These are phyloP conservation scores for Baccha elongata DNA, from an alignment of 2,888 invertebrate genomes.

Conservation along the genomic window DNA sequence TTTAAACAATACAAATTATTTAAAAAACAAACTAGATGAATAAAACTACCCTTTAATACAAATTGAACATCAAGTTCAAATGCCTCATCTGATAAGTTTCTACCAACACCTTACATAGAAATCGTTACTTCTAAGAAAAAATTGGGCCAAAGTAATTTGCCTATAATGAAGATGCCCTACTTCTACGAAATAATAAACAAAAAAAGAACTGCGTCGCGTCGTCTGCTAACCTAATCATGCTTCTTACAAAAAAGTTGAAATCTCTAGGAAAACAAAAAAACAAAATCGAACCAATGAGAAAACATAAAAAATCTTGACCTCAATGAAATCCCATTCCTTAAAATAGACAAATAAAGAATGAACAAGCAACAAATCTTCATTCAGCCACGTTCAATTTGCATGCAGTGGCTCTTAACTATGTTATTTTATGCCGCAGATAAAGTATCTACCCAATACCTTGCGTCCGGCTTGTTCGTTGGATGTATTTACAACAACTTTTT, in stretches of 20 bases:
- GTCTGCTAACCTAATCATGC: neutral
- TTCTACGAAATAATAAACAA: conserved; percentile 15
- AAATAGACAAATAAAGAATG: conserved; percentile 18
- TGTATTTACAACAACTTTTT: neutral
- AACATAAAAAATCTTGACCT: conserved; percentile 35
- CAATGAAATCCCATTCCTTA: conserved; percentile 42
- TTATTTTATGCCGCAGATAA: conserved; percentile 6
- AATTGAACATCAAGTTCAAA: too few species aligned
- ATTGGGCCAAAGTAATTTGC: conserved; percentile 26
- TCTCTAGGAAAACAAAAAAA: neutral
- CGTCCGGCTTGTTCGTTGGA: neutral
- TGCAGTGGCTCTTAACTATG: conserved; percentile 6
- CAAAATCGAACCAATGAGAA: neutral
- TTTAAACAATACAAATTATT: too few species aligned
- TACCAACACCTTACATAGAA: too few species aligned
- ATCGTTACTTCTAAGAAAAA: neutral
- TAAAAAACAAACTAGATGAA: too few species aligned
- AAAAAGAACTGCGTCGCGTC: neutral
- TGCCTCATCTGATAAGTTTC: too few species aligned
- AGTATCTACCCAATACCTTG: conserved; percentile 11
- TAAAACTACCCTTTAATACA: too few species aligned
- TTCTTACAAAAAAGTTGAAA: conserved; percentile 7
- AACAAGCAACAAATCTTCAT: conserved; percentile 2
- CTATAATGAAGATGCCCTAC: conserved; percentile 34
- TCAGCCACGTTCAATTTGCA: conserved; percentile 24